Evolutionary conservation across 2,888 invertebrate species (phyloP), one percentile per base, ranked within the genome.

Genomic region (Noctua comes): DNA sequence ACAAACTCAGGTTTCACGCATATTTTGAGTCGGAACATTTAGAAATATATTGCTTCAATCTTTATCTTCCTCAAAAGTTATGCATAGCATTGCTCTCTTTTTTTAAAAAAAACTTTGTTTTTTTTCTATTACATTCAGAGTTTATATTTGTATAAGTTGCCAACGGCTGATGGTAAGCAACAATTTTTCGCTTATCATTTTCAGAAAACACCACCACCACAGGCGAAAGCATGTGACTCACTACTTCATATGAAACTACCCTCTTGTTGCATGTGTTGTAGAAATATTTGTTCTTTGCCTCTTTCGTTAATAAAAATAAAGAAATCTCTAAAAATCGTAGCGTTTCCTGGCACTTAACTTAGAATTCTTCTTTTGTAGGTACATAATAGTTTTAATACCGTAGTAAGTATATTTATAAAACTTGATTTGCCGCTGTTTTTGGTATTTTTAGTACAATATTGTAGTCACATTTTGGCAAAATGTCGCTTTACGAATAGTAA

Each of bases 201-300:
- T 96, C 96, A 96, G 96, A 94, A 93, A 92, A 79, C 94, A 93
- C 79, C 95, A 92, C 84, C 95, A 93, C 80, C 93, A 95, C 93
- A 95, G 95, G 93, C 92, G 93, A 94, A 95, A 94, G 92, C 94
- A 95, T 93, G 93, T 93, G 88, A 92, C 93, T 88, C 95, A 93
- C 90, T 95, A 96, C 93, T 93, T 94, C 89, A 91, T 91, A 87
- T 95, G 92, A 93, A 84, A 77, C 73, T 80, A 48, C 51, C 68
- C 65, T 81, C 68, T 74, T 77, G 79, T 82, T 88, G 87, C 86
- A 89, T 89, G 89, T 76, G 62, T 79, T 69, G 73, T 81, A 87
- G 77, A 84, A 65, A 79, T 75, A 76, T 73, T 73, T 76, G 31
- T 85, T 75, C 48, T 82, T 59, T 72, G n/a, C 24, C 36, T 85